Evolutionary conservation across 2,888 invertebrate genomes (phyloP).

Genomic region (Agelastica alni): DNA sequence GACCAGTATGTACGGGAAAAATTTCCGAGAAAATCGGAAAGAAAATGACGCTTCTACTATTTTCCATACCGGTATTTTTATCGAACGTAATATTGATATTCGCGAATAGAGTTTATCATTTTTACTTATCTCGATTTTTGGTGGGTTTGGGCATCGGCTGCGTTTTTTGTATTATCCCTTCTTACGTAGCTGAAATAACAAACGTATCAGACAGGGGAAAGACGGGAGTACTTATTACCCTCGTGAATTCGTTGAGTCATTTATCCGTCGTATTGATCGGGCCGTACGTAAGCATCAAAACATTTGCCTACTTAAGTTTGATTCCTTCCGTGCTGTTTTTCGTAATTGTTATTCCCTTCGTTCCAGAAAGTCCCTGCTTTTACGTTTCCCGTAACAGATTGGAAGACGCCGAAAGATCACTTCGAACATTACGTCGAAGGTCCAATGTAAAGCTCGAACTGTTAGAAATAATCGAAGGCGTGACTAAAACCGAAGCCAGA

Average conservation of each 20-base stretch:
- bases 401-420: conserved; percentile 65
- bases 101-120: conserved; percentile 32
- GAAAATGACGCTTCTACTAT: conserved; percentile 67
- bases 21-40: conserved; percentile 58
- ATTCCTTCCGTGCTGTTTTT: conserved; percentile 38
- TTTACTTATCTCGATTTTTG: conserved; percentile 62
- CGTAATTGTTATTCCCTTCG: conserved; percentile 31
- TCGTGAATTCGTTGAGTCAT: conserved; percentile 32
- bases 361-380: conserved; percentile 42
- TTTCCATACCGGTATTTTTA: conserved; percentile 66
- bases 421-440: conserved; percentile 62
- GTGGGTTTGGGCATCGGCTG: conserved; percentile 71
- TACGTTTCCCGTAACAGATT: conserved; percentile 43
- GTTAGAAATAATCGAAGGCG: conserved; percentile 26
- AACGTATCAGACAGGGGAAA: conserved; percentile 75
- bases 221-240: conserved; percentile 32
- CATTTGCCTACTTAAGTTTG: conserved; percentile 34
- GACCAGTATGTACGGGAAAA: conserved; percentile 39
- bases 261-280: conserved; percentile 34
- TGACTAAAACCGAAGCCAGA: conserved; percentile 28
- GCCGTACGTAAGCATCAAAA: conserved; percentile 37
- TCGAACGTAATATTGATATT: conserved; percentile 48
- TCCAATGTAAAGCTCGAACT: conserved; percentile 35
- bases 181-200: conserved; percentile 86
- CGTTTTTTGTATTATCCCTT: conserved; percentile 73